phyloP scores from a whole-genome alignment of 2,888 invertebrate genomes.

The Caenorhabditis macrosperma region DNA sequence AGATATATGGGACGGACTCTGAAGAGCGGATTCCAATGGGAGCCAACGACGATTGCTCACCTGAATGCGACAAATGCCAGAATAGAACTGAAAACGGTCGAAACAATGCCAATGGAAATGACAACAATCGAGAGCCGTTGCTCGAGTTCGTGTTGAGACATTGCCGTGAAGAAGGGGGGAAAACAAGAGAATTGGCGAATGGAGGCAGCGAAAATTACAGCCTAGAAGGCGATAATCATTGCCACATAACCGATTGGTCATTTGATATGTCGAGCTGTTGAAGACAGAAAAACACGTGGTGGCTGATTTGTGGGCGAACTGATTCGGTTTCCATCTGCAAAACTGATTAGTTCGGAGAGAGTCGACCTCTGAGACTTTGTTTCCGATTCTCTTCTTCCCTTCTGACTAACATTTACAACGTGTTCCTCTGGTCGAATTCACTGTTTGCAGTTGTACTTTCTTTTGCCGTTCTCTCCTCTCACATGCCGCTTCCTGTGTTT shows the following conservation, averaged over 20 bases:
- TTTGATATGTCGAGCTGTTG: background rate
- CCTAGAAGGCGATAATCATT: constrained; percentile 1
- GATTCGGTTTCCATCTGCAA: background rate
- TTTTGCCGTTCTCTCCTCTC: no score
- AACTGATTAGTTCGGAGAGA: no score
- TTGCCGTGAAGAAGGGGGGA: background rate
- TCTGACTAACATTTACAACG: background rate
- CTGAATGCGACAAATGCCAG: background rate
- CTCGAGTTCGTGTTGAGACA: constrained; percentile 13
- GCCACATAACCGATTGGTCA: background rate
- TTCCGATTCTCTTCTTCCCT: background rate
- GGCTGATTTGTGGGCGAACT: background rate
- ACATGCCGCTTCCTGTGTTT: no score
- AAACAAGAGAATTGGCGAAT: background rate
- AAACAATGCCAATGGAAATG: constrained; percentile 17
- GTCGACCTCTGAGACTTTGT: background rate
- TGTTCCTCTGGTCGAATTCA: background rate
- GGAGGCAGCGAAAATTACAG: background rate
- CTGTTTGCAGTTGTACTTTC: background rate
- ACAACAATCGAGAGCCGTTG: constrained; percentile 1
- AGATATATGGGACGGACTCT: constrained; percentile 37
- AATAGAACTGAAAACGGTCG: constrained; percentile 15
- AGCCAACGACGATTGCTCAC: background rate
- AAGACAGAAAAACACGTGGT: constrained; percentile 3
- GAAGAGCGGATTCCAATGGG: background rate